phyloP scores from a whole-genome alignment of 2,113 vertebrate genomes.

The Mellivora capensis region DNA sequence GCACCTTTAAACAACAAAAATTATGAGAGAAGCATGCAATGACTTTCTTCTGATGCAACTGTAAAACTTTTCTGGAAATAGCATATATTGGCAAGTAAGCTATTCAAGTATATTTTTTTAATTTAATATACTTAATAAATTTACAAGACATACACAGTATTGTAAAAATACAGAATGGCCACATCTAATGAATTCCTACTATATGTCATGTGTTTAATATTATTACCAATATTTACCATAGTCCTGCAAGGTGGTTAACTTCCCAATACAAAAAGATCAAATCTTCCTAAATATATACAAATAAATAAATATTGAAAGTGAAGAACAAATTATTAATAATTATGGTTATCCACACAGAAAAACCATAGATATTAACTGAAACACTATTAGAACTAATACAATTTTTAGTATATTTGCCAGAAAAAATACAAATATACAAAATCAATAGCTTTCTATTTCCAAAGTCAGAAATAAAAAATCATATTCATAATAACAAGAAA shows the following conservation, averaged over 20 bases:
- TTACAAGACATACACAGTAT: background rate
- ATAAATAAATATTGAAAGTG: background rate
- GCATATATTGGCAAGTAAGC: background rate
- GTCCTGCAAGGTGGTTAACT: background rate
- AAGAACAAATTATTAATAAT: background rate
- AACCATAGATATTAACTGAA: background rate
- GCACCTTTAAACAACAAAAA: slow-evolving; percentile 21
- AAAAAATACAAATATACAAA: background rate
- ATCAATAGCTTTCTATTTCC: background rate
- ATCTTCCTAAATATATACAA: background rate
- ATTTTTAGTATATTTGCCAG: background rate
- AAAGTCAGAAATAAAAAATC: background rate
- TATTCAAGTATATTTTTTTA: background rate
- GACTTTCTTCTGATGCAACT: background rate
- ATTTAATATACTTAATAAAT: background rate
- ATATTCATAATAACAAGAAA: background rate
- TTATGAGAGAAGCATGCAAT: background rate
- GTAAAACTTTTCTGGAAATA: background rate
- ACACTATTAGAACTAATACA: background rate
- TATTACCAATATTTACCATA: background rate
- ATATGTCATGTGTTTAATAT: background rate
- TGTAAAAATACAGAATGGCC: background rate
- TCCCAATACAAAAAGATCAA: background rate
- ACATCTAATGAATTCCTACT: background rate
- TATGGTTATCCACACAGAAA: background rate